Base-by-base conservation (phyloP, 2,113 vertebrate species). In the Pseudopodoces humilis region DNA sequence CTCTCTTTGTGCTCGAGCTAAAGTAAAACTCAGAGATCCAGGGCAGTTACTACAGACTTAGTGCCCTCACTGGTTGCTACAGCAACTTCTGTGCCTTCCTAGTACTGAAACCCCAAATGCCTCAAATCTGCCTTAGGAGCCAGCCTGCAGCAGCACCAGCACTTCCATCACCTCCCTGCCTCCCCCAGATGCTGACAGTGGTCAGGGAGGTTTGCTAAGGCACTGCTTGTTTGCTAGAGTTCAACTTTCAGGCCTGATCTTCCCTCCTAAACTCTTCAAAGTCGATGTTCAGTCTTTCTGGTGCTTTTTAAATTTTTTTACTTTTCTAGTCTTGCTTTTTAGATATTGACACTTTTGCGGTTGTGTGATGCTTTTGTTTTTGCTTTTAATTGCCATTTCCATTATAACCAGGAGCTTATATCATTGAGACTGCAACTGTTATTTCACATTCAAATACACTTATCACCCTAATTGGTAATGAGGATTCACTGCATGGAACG, bases 381-480 rank as follows among this genome's bases (percentile, higher is more conserved):
- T 68, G 39, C 72, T 75, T 94, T 90, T 95, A 81, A 83, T 83
- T 88, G 78, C 17, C 58, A 56, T 84, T 94, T 82, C 52, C 28
- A 56, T 94, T 95, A 76, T 49, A 91, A 91, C 14, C 27, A 53
- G 46, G 25, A 89, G 65, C 69, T 92, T 92, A 33, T 75, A 70
- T 88, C 69, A 58, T 41, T 58, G 56, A 67, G 64, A 52, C 83
- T 55, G 62, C 69, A 79, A 43, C 59, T 92, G 80, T 79, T 88
- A 65, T 64, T 95, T 90, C 62, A 55, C 72, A 78, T 86, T 90
- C 71, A 95, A 88, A 96, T 60, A 78, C 76, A 90, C 58, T 94
- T 95, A 93, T 88, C 90, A 69, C 65, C 43, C 83, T 96, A 82
- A 86, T 70, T 83, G 90, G 52, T 75, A 88, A 90, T 71, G 71